Base-by-base conservation (phyloP, 2,797 vertebrate genomes). In the Darevskia mixta region DNA sequence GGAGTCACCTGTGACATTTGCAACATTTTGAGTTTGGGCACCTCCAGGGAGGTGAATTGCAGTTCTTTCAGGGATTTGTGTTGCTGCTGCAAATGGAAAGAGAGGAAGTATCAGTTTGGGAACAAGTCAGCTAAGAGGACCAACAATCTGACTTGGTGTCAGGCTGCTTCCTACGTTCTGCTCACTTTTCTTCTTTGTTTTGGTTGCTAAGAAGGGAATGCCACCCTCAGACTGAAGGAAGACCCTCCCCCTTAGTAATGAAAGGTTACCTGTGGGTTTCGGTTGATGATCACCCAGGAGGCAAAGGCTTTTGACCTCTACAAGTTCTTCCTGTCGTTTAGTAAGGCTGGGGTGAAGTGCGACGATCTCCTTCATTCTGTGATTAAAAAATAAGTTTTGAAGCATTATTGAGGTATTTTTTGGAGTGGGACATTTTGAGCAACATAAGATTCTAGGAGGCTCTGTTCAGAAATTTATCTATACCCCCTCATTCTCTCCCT, bases 81-180 rank as follows among this genome's bases (percentile, higher is more conserved):
- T n/a, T 76, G 83, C n/a, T 64, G 38, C 83, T 85, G 73, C 41
- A 13, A 66, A 75, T 81, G 4, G 81, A 41, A 87, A 82, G 11
- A 69, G 38, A 45, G 17, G 5, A 27, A 32, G 66, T 2, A 55
- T 75, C 18, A 29, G 3, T 58, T 80, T 58, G 66, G 49, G 20
- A 80, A 49, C 35, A 6, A 3, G 29, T 11, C 35, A 23, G 13
- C 49, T 55, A 55, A 55, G 49, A 55, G 49, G 49, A 15, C 3
- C 49, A 55, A 15, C 49, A 55, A 55, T 55, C 49, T 15, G 13
- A 55, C 49, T 45, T 11, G 45, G 45, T 45, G 45, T 45, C 45
- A 45, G 45, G 45, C 45, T 45, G 45, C 45, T 55, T 55, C 49
- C 49, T 55, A 55, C 3, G 3, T 55, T 55, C 49, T 55, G 49